These are phyloP conservation scores for Chloroclystis v-ata DNA, from an alignment of 2,888 invertebrate species.

Conservation along the genomic window DNA sequence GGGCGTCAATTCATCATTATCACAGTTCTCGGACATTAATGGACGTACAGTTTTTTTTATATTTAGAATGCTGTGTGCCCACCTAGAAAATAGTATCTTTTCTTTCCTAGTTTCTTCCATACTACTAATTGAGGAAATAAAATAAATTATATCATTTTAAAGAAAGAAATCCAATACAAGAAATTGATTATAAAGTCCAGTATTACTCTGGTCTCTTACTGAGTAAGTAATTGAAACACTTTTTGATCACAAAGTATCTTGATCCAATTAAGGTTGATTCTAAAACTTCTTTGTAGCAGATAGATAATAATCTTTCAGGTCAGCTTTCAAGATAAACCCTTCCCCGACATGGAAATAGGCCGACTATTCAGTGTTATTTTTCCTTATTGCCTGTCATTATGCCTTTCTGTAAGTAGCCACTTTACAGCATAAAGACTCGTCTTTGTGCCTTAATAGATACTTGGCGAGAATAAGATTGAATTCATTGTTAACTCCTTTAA, in stretches of 20 bases:
- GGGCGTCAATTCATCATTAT: no score
- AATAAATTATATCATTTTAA: no score
- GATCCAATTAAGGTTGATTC: conserved; percentile 9
- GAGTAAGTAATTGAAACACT: not conserved
- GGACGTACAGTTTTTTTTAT: no score
- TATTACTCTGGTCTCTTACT: no score
- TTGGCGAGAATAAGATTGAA: conserved; percentile 44
- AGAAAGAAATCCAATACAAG: no score
- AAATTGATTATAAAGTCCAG: no score
- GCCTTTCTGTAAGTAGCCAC: conserved; percentile 33
- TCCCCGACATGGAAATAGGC: conserved; percentile 29
- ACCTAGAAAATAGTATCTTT: no score
- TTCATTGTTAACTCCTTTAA: conserved; percentile 44
- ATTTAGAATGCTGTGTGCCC: no score
- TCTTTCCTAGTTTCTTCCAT: no score
- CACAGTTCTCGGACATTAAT: no score
- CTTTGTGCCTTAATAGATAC: conserved; percentile 42
- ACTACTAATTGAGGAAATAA: no score
- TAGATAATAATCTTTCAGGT: conserved; percentile 11
- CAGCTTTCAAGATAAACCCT: conserved; percentile 24
- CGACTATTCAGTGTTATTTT: conserved; percentile 31
- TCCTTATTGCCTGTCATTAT: conserved; percentile 32
- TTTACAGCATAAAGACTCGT: conserved; percentile 34
- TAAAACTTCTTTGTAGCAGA: conserved; percentile 1
- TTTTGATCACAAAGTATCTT: conserved; percentile 3